Conservation (phyloP, 1,140 invertebrate genomes). For the Glossosoma conforme region DNA sequence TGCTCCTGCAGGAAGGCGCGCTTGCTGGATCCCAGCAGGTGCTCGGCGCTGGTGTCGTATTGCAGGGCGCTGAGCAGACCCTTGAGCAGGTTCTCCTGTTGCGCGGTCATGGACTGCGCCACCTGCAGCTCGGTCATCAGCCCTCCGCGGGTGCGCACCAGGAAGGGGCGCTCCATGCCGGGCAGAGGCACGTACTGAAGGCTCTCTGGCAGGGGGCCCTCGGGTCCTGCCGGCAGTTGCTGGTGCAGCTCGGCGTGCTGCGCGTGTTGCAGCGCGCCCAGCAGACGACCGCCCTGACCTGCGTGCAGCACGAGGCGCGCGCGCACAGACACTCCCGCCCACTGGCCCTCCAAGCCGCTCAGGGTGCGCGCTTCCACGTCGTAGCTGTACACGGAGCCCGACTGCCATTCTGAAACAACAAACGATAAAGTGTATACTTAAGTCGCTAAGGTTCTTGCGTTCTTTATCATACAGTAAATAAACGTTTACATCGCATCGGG, state of each 20-base stretch:
- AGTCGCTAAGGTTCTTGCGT: background rate
- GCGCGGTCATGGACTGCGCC: conserved; percentile 41
- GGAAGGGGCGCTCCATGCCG: conserved; percentile 48
- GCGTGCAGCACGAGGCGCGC: conserved; percentile 51
- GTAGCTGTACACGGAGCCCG: conserved; percentile 55
- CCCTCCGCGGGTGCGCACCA: conserved; percentile 49
- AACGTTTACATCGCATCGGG: background rate
- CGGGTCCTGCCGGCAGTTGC: conserved; percentile 45
- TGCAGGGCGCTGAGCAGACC: conserved; percentile 53
- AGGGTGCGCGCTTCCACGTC: conserved; percentile 54
- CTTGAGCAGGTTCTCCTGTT: conserved; percentile 64
- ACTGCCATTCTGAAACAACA: conserved; percentile 44
- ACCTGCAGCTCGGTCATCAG: conserved; percentile 47
- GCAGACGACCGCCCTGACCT: conserved; percentile 42
- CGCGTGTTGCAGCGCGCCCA: conserved; percentile 46
- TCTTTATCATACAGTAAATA: background rate
- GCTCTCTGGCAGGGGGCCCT: conserved; percentile 37
- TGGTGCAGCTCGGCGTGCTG: conserved; percentile 54
- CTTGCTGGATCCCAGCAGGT: conserved; percentile 35
- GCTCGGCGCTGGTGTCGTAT: conserved; percentile 49
- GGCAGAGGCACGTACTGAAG: conserved; percentile 43
- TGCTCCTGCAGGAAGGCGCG: conserved; percentile 48
- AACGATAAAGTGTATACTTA: background rate
- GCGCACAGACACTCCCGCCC: conserved; percentile 52
- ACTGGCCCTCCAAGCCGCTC: conserved; percentile 44